Conservation (phyloP, 2,888 invertebrate species). For the Papilio demoleus region DNA sequence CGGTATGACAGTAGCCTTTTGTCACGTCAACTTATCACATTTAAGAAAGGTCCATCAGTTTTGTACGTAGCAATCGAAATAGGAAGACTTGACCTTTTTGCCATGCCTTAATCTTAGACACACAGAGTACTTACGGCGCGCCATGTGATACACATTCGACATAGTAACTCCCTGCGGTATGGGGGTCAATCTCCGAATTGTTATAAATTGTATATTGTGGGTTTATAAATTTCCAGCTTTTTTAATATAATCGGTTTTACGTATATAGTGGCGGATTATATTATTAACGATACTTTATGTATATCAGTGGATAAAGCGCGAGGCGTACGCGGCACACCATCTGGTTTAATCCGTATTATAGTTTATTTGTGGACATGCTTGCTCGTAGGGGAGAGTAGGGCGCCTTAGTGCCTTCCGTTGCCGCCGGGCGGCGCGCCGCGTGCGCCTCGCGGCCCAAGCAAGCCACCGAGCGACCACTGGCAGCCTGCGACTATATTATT, state of each 20-base stretch:
- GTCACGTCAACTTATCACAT: conserved; percentile 38
- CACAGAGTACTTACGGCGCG: conserved; percentile 70
- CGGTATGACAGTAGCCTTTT: conserved; percentile 13
- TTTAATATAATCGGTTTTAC: conserved; percentile 74
- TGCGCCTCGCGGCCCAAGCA: conserved; percentile 52
- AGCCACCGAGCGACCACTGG: conserved; percentile 58
- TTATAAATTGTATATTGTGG: conserved; percentile 75
- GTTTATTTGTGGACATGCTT: conserved; percentile 53
- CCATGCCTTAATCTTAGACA: conserved; percentile 56
- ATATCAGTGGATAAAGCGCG: conserved; percentile 66
- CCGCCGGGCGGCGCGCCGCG: conserved; percentile 50
- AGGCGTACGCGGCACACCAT: conserved; percentile 61
- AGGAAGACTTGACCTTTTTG: conserved; percentile 44
- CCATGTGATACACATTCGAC: conserved; percentile 59
- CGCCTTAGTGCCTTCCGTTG: conserved; percentile 53
- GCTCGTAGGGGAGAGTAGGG: conserved; percentile 46
- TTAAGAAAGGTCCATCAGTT: conserved; percentile 34
- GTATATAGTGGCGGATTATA: conserved; percentile 67
- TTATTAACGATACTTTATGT: conserved; percentile 70
- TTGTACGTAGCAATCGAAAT: conserved; percentile 22
- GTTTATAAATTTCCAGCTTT: conserved; percentile 79
- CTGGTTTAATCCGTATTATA: conserved; percentile 52
- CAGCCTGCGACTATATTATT: conserved; percentile 75
- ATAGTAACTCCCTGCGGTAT: conserved; percentile 47
- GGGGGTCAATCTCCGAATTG: conserved; percentile 57